phyloP scores from a whole-genome alignment of 2,888 invertebrate species.

The Sicus ferrugineus region DNA sequence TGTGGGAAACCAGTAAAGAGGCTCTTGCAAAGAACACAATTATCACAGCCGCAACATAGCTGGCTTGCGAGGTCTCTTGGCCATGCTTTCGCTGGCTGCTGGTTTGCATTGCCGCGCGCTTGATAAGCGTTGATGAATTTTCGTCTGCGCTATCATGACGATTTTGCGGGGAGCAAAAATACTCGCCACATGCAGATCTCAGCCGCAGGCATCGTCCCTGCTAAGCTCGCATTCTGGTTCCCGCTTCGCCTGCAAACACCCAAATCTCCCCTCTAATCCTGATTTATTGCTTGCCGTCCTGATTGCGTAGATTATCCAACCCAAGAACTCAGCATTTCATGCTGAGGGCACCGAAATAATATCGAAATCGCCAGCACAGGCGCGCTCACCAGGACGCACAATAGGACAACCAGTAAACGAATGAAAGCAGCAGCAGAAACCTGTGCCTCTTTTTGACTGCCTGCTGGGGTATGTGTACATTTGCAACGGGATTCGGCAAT shows the following conservation, averaged over 20 bases:
- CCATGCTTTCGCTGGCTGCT: background rate
- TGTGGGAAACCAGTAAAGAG: too few relatives aligned
- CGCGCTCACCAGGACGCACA: background rate
- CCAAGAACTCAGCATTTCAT: conserved; percentile 37
- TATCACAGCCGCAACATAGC: too few relatives aligned
- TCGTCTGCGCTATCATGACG: background rate
- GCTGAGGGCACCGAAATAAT: conserved; percentile 10
- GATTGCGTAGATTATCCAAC: conserved; percentile 62
- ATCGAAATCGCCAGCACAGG: conserved; percentile 16
- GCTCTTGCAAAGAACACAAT: too few relatives aligned
- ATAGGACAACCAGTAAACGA: conserved; percentile 8
- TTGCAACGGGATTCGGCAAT: too few relatives aligned
- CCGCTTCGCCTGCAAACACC: background rate
- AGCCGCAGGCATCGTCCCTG: background rate
- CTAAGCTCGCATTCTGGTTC: conserved; percentile 9
- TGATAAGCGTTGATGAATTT: conserved; percentile 4
- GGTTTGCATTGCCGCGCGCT: conserved; percentile 1
- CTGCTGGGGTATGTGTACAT: too few relatives aligned
- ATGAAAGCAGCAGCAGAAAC: conserved; percentile 23
- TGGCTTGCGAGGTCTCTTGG: too few relatives aligned
- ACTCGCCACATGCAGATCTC: background rate
- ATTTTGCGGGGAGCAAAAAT: background rate
- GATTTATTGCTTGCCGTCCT: conserved; percentile 62
- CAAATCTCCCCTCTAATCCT: conserved; percentile 51
- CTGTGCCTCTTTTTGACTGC: too few relatives aligned